A percentile compares a stretch with the other conserved stretches of the same genome.
These are phyloP conservation scores for Chrysaora quinquecirrha DNA, from an alignment of 30 jellyfish, hydroid and myxozoan species.

Conservation along the genomic window DNA sequence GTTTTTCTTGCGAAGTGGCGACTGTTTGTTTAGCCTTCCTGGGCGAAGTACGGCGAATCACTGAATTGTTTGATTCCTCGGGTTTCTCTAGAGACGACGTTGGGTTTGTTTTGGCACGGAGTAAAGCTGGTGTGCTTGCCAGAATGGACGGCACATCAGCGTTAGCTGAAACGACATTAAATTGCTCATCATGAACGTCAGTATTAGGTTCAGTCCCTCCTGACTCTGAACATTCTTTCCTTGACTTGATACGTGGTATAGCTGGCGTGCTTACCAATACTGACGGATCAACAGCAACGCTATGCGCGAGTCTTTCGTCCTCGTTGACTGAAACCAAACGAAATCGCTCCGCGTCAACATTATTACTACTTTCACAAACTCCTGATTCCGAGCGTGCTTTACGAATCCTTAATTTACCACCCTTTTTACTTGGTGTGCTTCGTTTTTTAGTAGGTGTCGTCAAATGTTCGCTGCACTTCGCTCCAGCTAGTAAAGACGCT, in stretches of 20 bases:
- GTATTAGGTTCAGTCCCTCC: background rate
- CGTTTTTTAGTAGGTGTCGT: background rate
- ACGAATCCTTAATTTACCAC: too few species aligned
- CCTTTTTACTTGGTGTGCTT: background rate
- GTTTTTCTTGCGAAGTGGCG: background rate
- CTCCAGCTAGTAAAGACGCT: conserved; percentile 16
- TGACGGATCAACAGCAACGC: background rate
- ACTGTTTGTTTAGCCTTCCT: background rate
- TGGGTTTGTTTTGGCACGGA: background rate
- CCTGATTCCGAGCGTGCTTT: too few species aligned
- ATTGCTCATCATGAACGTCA: background rate
- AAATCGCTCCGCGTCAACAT: too few species aligned
- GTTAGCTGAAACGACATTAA: background rate
- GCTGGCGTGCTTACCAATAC: background rate
- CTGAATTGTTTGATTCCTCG: background rate
- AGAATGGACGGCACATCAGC: background rate
- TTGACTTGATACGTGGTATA: background rate
- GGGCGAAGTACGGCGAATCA: background rate
- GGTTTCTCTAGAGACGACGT: too few species aligned
- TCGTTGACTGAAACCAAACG: too few species aligned
- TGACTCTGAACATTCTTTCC: too few species aligned
- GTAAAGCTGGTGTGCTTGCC: background rate
- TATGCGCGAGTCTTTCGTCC: too few species aligned
- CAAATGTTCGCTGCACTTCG: background rate
- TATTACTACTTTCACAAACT: too few species aligned